Evolutionary conservation across 2,888 invertebrate species (phyloP).

Genomic region (Eupeodes luniger): DNA sequence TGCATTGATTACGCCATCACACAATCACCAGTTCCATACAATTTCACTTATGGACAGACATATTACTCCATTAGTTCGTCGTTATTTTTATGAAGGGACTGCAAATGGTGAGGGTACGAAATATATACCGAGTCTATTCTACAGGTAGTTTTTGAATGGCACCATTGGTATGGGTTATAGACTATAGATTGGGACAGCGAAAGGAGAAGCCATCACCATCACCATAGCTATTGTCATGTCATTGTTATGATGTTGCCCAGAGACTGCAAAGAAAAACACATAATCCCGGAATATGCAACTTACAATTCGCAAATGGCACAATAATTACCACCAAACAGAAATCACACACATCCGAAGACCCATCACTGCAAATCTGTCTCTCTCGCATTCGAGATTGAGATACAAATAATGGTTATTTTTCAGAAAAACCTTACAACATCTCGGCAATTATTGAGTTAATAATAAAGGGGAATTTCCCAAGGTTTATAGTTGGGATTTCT

Average conservation of each 20-base stretch:
- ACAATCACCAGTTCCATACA: slow-evolving; percentile 50
- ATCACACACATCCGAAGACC: slow-evolving; percentile 69
- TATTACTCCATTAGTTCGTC: slow-evolving; percentile 30
- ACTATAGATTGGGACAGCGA: not conserved
- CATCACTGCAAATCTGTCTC: slow-evolving; percentile 58
- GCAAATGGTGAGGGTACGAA: not conserved
- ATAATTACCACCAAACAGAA: slow-evolving; percentile 67
- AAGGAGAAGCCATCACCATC: not conserved
- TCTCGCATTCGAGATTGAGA: slow-evolving; percentile 20
- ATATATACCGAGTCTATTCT: not conserved
- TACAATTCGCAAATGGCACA: slow-evolving; percentile 33
- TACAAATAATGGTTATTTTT: slow-evolving; percentile 15
- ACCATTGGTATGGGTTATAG: no score
- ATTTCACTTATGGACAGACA: slow-evolving; percentile 53
- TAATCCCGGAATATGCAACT: slow-evolving; percentile 58
- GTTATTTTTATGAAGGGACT: not conserved
- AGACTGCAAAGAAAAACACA: slow-evolving; percentile 1
- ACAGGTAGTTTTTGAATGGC: slow-evolving; percentile 26
- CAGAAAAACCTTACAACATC: slow-evolving; percentile 1
- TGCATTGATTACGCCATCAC: slow-evolving; percentile 67
- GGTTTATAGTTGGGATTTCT: not conserved
- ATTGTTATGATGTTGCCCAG: slow-evolving; percentile 52
- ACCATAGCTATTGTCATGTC: not conserved
- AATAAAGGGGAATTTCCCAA: slow-evolving; percentile 1
- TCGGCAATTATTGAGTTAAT: slow-evolving; percentile 5